A percentile compares a stretch with the other conserved stretches of the same genome.
Conservation (phyloP, 2,113 vertebrate species). For the Hystrix cristata region DNA sequence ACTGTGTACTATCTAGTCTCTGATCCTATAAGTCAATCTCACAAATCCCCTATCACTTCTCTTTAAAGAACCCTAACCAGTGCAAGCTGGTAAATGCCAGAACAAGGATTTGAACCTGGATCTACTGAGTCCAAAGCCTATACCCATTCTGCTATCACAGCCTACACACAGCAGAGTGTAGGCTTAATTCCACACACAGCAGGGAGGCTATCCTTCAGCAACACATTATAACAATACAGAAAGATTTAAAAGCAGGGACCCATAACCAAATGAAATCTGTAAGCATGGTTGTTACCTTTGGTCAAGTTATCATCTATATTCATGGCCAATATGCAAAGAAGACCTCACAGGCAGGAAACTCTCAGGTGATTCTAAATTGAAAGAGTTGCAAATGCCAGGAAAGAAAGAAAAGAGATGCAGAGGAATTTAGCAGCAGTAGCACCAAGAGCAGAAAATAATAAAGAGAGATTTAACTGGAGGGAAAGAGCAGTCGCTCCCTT, state of each 20-base stretch:
- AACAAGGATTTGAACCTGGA: not conserved
- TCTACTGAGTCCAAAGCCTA: not conserved
- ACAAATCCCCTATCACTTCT: not conserved
- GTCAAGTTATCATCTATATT: not conserved
- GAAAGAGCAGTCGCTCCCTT: constrained; percentile 21
- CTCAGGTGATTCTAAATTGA: constrained; percentile 12
- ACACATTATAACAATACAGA: not conserved
- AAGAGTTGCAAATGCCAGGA: constrained; percentile 49
- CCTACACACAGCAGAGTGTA: no score
- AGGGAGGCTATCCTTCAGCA: not conserved
- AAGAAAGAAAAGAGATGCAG: not conserved
- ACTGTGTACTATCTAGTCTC: not conserved
- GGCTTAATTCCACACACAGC: not conserved
- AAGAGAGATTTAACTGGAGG: constrained; percentile 53
- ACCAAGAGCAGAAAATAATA: constrained; percentile 31
- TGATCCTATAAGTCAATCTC: not conserved
- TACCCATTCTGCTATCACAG: not conserved
- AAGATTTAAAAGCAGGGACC: not conserved
- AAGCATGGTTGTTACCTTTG: not conserved
- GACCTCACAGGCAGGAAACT: not conserved
- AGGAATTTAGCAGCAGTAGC: not conserved
- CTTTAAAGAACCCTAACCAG: not conserved
- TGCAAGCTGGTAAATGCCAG: not conserved
- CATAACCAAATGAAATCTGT: not conserved
- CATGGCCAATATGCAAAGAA: not conserved